Base-by-base conservation (phyloP, 2,113 vertebrate genomes). In the Pelobates fuscus region DNA sequence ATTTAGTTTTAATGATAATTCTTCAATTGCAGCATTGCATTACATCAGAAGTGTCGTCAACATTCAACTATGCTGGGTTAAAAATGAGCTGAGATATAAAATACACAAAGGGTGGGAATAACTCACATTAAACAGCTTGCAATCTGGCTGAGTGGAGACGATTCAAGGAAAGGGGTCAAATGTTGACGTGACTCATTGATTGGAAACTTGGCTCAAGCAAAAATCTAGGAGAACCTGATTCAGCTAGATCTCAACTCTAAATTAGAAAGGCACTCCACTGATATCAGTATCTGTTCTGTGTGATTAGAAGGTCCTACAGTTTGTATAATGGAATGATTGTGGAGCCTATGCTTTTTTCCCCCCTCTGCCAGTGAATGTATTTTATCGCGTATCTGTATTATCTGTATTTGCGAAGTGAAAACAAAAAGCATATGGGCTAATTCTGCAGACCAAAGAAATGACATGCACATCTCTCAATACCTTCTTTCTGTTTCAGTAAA, bases 131-230 rank as follows among this genome's bases (percentile, higher is more conserved):
- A 15, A 18, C 3, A 8, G 25, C 14, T 11, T 25, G 26, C 14
- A 5, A 32, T 25, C 43, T 24, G 1, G 41, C 26, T 24, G 37
- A n/a, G 41, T 49, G 12, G 12, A 49, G 44, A 4, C 10, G 44
- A 49, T 17, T 49, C 44, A 49, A 49, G 44, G 44, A 11, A 49
- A 49, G 44, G 20, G 4, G 23, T 25, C 24, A 74, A 62, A 23
- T 14, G 18, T 30, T 71, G 69, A 71, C 58, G n/a, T 49, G 43
- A 60, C 57, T 71, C 26, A 59, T 27, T 60, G 69, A 71, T 61
- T 14, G 69, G 69, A 71, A 71, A 71, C 69, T 71, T 71, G 69
- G 58, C 69, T 23, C 14, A 25, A 21, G 21, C 5, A n/a, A 71
- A 10, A 29, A 44, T 71, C 25, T 60, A 49, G 58, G 8, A 71